Base-by-base conservation (phyloP, 2,888 invertebrate species). In the Dryadula phaetusa region DNA sequence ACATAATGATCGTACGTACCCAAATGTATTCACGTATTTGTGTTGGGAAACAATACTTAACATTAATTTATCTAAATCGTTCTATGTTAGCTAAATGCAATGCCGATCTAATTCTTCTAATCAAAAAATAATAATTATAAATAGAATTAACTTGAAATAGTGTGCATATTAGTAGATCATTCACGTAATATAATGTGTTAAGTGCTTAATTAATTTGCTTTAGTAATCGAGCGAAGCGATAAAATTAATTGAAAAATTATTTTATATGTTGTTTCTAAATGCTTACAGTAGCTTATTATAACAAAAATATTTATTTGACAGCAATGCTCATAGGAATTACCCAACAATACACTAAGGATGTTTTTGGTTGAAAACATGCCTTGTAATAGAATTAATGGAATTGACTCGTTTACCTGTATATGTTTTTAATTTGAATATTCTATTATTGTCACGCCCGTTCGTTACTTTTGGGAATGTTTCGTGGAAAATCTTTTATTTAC, bases 331-430 rank as follows among this genome's bases (percentile, higher is more conserved):
- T 44, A 58, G 54, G 67, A 66, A 40, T 69, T 66, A 42, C 64
- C 34, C 53, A 64, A 71, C 69, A 62, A 69, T 69, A 69, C 70
- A 54, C 70, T 28, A 25, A 62, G 69, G 69, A 67, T 54, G 34
- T 56, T 62, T 69, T 63, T 69, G 64, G 62, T 69, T 69, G 62
- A 64, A 49, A 70, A 67, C 64, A 64, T 67, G 62, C 63, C 66
- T 64, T 65, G 70, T 67, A 71, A 69, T 66, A 53, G 65, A 66
- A 67, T 71, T 67, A 69, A 70, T 69, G 69, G 67, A 71, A 69
- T 69, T 66, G 62, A 67, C 64, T 54, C 62, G 66, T 69, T 71
- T 61, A 67, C 71, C 53, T 69, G 66, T 71, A 72, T 71, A 67
- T 62, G 54, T 69, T 71, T 71, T 66, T 72, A 67, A 72, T 72